phyloP scores from a whole-genome alignment of 2,888 invertebrate genomes.

The Atrina japonica region DNA sequence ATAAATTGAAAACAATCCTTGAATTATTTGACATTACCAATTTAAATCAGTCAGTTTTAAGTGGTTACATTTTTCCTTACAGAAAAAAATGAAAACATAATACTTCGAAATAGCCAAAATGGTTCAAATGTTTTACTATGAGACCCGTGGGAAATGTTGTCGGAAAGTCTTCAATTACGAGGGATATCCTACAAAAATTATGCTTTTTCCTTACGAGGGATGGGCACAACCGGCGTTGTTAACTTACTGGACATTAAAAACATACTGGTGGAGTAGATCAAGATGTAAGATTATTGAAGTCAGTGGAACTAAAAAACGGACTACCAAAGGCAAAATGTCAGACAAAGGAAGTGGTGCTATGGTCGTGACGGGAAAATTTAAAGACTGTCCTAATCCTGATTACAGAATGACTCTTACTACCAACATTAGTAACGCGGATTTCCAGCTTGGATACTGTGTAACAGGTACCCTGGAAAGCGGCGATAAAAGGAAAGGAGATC shows the following conservation, averaged over 20 bases:
- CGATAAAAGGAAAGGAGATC: constrained; percentile 86
- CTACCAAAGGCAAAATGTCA: constrained; percentile 90
- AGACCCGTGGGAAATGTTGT: constrained; percentile 91
- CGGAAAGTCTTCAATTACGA: constrained; percentile 90
- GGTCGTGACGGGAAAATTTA: constrained; percentile 90
- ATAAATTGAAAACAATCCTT: no score
- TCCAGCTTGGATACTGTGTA: constrained; percentile 94
- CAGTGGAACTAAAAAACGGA: constrained; percentile 88
- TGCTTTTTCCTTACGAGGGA: constrained; percentile 92
- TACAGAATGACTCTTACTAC: constrained; percentile 88
- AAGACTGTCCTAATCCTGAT: constrained; percentile 78
- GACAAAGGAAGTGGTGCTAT: constrained; percentile 90
- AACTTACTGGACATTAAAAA: constrained; percentile 92
- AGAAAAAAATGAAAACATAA: no score
- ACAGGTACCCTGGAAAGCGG: constrained; percentile 92
- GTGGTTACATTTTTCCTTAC: no score
- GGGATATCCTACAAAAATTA: constrained; percentile 91
- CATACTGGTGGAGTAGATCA: constrained; percentile 92
- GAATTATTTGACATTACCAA: no score
- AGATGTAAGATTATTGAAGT: constrained; percentile 92
- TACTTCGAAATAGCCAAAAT: constrained; percentile 77
- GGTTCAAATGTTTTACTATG: constrained; percentile 88
- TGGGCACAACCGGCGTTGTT: constrained; percentile 93
- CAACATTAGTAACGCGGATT: constrained; percentile 91
- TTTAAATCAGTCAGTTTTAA: no score